These are phyloP conservation scores for Anas bahamensis DNA, from an alignment of 2,797 vertebrate species.

Conservation along the genomic window DNA sequence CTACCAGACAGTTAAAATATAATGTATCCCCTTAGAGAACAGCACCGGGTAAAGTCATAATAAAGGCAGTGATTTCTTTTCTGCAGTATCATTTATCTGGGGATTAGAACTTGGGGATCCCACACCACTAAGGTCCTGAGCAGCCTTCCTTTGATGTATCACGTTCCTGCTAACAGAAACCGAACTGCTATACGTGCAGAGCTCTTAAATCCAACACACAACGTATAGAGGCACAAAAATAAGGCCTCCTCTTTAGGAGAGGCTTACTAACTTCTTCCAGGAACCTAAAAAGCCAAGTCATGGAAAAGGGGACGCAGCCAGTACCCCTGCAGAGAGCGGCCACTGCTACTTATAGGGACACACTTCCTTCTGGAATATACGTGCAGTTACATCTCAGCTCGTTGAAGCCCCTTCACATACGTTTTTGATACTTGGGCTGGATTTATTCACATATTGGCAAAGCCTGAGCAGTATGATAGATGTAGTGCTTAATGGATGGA, in stretches of 20 bases:
- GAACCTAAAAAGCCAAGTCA: neutral
- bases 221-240: neutral
- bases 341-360: neutral
- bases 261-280: neutral
- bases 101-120: neutral
- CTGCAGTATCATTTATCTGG: neutral
- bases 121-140: neutral
- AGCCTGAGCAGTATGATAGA: neutral
- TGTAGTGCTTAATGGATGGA: neutral
- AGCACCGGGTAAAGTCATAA: neutral
- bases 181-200: neutral
- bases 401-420: neutral
- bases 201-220: neutral
- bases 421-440: neutral
- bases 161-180: neutral
- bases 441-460: neutral
- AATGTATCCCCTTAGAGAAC: neutral
- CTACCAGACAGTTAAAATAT: neutral
- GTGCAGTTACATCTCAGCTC: neutral
- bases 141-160: neutral
- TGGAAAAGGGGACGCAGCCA: accelerated
- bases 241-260: neutral
- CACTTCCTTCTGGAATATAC: neutral
- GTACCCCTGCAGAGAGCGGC: neutral
- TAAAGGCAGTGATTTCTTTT: neutral